Base-by-base conservation (phyloP, 2,797 vertebrate genomes). In the Tragelaphus oryx region DNA sequence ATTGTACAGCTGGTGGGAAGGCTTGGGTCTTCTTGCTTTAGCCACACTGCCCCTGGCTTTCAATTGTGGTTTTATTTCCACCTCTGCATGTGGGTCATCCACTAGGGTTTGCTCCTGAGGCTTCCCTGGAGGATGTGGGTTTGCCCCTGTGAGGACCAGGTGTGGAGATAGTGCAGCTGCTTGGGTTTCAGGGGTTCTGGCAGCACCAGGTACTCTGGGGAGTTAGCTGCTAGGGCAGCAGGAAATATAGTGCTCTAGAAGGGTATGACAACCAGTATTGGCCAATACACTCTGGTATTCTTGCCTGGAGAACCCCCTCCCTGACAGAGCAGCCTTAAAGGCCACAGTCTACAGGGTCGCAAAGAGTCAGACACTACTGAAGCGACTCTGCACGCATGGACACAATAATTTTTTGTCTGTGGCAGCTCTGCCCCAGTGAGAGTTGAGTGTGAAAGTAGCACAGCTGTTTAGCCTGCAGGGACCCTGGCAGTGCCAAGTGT, bases 121-220 rank as follows among this genome's bases (percentile, higher is more conserved):
- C 3, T 68, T 2, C 62, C n/a, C n/a, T 68, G 18, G 62, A 68
- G 18, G 18, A 1, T 2, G 0, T 65, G n/a, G 8, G 17, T 33
- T 1, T 33, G n/a, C 17, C 62, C 17, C 62, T 37, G n/a, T 68
- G 62, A 68, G 62, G n/a, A 1, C 1, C 18, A 20, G 62, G 4
- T 37, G 62, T 37, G 17, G 4, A 20, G 62, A 9, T 1, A 2
- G 62, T 10, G n/a, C 18, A 37, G n/a, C 62, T 37, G 18, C 6
- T 68, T 68, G n/a, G 17, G 62, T 68, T 0, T 0, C 62, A 68
- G 62, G 17, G n/a, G n/a, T 68, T 68, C 62, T 68, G 62, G 62
- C 62, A 68, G 62, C 62, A 68, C 8, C 62, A 37, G 62, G 8
- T 33, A 9, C 62, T 65, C 62, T 33, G 62, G 62, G 62, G 62